These are phyloP conservation scores for Cyclophora albipunctata DNA, from an alignment of 2,888 invertebrate species.

Conservation along the genomic window DNA sequence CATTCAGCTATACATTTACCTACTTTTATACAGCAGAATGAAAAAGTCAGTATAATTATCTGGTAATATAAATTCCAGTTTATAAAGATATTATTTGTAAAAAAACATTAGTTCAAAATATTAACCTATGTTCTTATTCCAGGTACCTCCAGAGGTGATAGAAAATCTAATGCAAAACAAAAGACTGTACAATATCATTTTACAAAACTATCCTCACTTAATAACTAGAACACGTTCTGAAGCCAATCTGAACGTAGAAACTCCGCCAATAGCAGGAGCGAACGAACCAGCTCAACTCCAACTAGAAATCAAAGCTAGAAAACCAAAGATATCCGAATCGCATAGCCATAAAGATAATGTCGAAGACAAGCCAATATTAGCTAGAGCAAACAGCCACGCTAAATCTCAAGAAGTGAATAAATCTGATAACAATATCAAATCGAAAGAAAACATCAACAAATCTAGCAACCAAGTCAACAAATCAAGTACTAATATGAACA, in stretches of 20 bases:
- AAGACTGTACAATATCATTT: slow-evolving; percentile 78
- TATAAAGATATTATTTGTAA: no score
- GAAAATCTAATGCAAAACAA: slow-evolving; percentile 79
- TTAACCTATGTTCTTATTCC: slow-evolving; percentile 4
- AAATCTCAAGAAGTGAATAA: slow-evolving; percentile 20
- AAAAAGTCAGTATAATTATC: slow-evolving; percentile 67
- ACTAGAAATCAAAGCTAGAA: slow-evolving; percentile 38
- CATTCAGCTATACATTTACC: slow-evolving; percentile 85
- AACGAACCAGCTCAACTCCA: slow-evolving; percentile 47
- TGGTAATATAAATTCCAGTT: no score
- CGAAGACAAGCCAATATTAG: slow-evolving; percentile 22
- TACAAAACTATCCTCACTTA: slow-evolving; percentile 82
- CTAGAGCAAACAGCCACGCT: no score
- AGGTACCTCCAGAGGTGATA: slow-evolving; percentile 83
- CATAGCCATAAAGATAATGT: slow-evolving; percentile 3
- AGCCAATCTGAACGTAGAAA: slow-evolving; percentile 59
- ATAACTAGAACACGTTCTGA: slow-evolving; percentile 78
- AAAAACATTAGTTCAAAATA: no score
- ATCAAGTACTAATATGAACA: slow-evolving; percentile 13
- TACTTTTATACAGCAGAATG: slow-evolving; percentile 82
- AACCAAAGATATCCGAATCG: slow-evolving; percentile 24
- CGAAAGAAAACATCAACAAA: slow-evolving; percentile 20
- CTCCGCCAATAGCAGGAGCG: slow-evolving; percentile 14
- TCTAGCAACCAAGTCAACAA: slow-evolving; percentile 2
- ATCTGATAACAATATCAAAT: slow-evolving; percentile 19